Conservation (phyloP, 2,888 invertebrate genomes). For the Hemicrepidius hirtus region DNA sequence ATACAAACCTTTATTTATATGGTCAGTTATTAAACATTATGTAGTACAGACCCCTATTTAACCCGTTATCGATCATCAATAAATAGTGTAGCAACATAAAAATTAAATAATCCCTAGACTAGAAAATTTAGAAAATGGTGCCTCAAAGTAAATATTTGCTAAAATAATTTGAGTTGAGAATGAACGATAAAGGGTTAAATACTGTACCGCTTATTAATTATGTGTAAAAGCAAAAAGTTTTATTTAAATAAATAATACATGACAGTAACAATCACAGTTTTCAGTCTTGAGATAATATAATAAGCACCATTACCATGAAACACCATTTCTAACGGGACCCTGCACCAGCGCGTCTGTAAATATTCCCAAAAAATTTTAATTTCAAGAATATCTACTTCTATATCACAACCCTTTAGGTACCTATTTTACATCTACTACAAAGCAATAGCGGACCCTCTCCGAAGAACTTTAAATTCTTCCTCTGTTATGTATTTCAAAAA, state of each 20-base stretch:
- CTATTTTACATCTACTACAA: no score
- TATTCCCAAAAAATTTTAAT: slow-evolving; percentile 1
- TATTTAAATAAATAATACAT: slow-evolving; percentile 50
- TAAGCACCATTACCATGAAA: slow-evolving; percentile 57
- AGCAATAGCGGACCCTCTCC: no score
- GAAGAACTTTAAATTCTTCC: no score
- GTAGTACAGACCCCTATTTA: slow-evolving; percentile 9
- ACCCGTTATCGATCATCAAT: slow-evolving; percentile 46
- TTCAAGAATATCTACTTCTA: not conserved
- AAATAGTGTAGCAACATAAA: slow-evolving; percentile 8
- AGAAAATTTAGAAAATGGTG: slow-evolving; percentile 61
- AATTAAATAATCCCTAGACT: not conserved
- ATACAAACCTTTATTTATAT: no score
- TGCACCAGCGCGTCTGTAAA: slow-evolving; percentile 66
- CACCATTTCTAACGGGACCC: slow-evolving; percentile 65
- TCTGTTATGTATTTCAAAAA: no score
- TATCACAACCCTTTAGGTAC: no score
- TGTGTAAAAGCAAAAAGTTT: slow-evolving; percentile 38
- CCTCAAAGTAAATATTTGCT: slow-evolving; percentile 59
- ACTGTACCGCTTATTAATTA: not conserved
- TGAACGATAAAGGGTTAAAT: slow-evolving; percentile 62
- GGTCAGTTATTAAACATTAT: no score
- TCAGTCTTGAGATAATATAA: slow-evolving; percentile 18
- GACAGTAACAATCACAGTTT: slow-evolving; percentile 38
- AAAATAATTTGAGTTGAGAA: not conserved